Evolutionary conservation across 2,113 vertebrate species (phyloP), one percentile per base, ranked within the genome.

Genomic region (Meles meles): DNA sequence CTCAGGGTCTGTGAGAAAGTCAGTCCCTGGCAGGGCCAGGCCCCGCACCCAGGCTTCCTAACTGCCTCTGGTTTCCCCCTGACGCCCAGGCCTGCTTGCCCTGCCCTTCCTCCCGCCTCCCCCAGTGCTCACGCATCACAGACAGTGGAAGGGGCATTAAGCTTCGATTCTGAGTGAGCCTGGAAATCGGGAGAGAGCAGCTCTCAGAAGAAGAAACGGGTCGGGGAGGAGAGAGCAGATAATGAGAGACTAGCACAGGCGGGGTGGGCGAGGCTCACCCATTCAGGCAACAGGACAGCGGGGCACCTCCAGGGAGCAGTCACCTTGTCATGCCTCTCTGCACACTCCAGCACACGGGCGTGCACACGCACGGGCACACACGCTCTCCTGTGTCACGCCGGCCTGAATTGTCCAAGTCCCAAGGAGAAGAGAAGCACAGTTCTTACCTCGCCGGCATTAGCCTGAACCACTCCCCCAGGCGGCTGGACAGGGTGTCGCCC

Each of bases 361-460:
- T 7, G 34, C 39, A 7, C 27, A 2, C 1, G 0, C 42, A 9
- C 7, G 2, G 14, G 21, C 65, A 59, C 0, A 9, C 29, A 7
- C 3, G 29, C 39, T 44, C 47, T 55, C 63, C 27, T 71, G 29
- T 7, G 2, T 69, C 49, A 14, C 20, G 6, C 23, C 13, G 29
- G 37, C 55, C 27, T 49, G 42, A 34, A 61, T 14, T 34, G 23
- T 39, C 69, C 49, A 31, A 91, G 25, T 25, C 34, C 10, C 3
- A 34, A 34, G 42, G 80, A 89, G 20, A 71, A 31, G 23, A 86
- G 34, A 95, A 39, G 3, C 29, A 4, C 67, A 63, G 25, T 21
- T 95, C 91, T 84, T 80, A 84, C 91, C 81, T 72, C 84, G 29
- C 29, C 29, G 37, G 25, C 2, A 5, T 69, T 11, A 4, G 34